These are phyloP conservation scores for Harpalus rubripes DNA, from an alignment of 2,888 invertebrate genomes.

Conservation along the genomic window DNA sequence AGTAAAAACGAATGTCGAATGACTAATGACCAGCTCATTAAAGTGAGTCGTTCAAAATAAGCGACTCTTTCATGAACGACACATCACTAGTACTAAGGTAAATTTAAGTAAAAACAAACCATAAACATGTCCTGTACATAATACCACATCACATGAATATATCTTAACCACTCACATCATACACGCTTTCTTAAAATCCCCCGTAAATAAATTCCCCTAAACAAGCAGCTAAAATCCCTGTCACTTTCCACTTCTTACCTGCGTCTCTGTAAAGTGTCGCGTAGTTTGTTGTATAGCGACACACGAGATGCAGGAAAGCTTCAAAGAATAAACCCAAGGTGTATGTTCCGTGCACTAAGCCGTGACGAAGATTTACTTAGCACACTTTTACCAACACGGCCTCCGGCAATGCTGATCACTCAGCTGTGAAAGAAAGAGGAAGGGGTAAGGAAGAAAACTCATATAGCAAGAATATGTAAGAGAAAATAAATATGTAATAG, in stretches of 20 bases:
- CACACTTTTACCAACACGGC: slow-evolving; percentile 17
- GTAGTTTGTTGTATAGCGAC: background rate
- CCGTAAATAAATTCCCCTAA: slow-evolving; percentile 53
- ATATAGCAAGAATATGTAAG: background rate
- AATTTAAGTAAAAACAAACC: background rate
- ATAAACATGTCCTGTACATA: slow-evolving; percentile 21
- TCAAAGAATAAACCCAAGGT: slow-evolving; percentile 35
- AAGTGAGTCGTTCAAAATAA: no score
- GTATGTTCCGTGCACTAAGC: slow-evolving; percentile 35
- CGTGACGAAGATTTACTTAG: slow-evolving; percentile 50
- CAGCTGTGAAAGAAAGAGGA: background rate
- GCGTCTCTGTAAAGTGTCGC: background rate
- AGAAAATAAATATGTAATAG: no score
- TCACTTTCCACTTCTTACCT: slow-evolving; percentile 50
- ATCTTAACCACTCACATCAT: slow-evolving; percentile 32
- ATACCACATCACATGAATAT: slow-evolving; percentile 21
- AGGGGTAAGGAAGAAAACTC: background rate
- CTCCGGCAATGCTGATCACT: background rate
- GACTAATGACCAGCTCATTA: no score
- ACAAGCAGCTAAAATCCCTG: slow-evolving; percentile 53
- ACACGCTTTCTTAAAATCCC: slow-evolving; percentile 44
- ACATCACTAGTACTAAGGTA: no score
- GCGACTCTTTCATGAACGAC: no score
- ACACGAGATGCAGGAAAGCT: slow-evolving; percentile 26
- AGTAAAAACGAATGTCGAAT: no score